Percentiles rank a stretch among this genome's conserved stretches.
phyloP scores from a whole-genome alignment of 2,888 invertebrate genomes.

The Protodeltote pygarga region DNA sequence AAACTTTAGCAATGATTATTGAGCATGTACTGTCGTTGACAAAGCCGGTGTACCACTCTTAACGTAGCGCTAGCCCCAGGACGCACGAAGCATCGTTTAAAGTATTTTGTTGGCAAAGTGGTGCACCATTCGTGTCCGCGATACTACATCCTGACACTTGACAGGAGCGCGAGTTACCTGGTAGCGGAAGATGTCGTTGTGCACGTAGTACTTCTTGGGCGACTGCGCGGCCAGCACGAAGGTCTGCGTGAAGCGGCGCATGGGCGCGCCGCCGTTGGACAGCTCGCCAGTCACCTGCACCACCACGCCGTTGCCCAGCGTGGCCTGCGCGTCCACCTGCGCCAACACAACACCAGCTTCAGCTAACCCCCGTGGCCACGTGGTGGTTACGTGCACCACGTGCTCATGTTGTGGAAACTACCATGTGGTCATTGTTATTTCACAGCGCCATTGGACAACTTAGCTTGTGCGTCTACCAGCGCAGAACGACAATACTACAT shows the following conservation, averaged over 20 bases:
- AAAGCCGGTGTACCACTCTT: too few species aligned
- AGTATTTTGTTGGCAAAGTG: too few species aligned
- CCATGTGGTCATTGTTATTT: too few species aligned
- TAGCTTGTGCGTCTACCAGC: neutral
- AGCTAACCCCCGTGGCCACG: too few species aligned
- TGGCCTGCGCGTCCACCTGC: slow-evolving; percentile 96
- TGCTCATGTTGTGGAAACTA: too few species aligned
- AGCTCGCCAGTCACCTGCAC: slow-evolving; percentile 99
- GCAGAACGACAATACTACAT: neutral
- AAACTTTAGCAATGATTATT: too few species aligned
- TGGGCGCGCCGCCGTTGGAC: slow-evolving; percentile 98
- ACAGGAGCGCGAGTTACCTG: slow-evolving; percentile 87
- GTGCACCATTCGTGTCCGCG: too few species aligned
- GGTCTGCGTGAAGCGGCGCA: slow-evolving; percentile 99
- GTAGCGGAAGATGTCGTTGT: slow-evolving; percentile 99
- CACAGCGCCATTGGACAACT: too few species aligned
- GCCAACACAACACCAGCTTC: neutral
- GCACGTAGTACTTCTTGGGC: slow-evolving; percentile 99
- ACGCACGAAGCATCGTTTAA: too few species aligned
- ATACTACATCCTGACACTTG: neutral
- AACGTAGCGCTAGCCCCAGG: too few species aligned
- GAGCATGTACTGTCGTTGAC: too few species aligned
- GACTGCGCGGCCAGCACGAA: slow-evolving; percentile 97
- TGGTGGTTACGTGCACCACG: too few species aligned
- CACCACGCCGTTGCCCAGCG: slow-evolving; percentile 97